A percentile compares a stretch with the other conserved stretches of the same genome.
Evolutionary conservation across 1,140 invertebrate species (phyloP).

Genomic region (Heliconius nattereri): DNA sequence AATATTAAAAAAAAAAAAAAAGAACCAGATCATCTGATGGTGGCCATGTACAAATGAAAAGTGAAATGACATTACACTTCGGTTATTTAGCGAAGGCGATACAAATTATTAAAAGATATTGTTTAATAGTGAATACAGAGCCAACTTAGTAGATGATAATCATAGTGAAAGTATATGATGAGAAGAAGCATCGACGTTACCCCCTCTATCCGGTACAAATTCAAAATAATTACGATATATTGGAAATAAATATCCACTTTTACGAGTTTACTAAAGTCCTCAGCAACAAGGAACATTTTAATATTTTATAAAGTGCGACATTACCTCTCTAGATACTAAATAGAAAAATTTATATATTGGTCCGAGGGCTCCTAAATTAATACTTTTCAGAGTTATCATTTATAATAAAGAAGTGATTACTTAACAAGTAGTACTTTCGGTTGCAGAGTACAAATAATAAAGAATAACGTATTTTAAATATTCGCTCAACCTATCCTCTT

Average conservation of each 20-base stretch:
- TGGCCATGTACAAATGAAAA: conserved; percentile 78
- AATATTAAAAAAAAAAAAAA: conserved; percentile 70
- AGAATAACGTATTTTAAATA: conserved; percentile 35
- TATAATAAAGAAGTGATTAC: conserved; percentile 37
- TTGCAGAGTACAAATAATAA: conserved; percentile 39
- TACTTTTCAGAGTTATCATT: conserved; percentile 42
- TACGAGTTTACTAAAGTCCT: conserved; percentile 69
- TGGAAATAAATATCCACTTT: conserved; percentile 60
- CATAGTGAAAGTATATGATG: conserved; percentile 55
- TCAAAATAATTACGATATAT: conserved; percentile 65
- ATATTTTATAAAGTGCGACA: conserved; percentile 70
- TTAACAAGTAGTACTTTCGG: conserved; percentile 38
- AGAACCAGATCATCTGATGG: conserved; percentile 80
- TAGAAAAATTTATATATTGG: conserved; percentile 74
- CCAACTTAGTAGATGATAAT: conserved; percentile 68
- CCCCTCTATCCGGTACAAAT: conserved; percentile 73
- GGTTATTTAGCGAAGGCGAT: conserved; percentile 55
- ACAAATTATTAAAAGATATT: conserved; percentile 76
- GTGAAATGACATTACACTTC: conserved; percentile 66
- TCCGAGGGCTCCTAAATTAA: conserved; percentile 54
- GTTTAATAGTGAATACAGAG: conserved; percentile 79
- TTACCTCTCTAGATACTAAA: conserved; percentile 74
- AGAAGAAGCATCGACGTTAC: conserved; percentile 50
- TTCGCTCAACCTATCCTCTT: conserved; percentile 33
- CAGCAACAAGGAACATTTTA: conserved; percentile 61